These are phyloP conservation scores for Vesta saturnalis DNA, from an alignment of 2,888 invertebrate genomes.

Conservation along the genomic window DNA sequence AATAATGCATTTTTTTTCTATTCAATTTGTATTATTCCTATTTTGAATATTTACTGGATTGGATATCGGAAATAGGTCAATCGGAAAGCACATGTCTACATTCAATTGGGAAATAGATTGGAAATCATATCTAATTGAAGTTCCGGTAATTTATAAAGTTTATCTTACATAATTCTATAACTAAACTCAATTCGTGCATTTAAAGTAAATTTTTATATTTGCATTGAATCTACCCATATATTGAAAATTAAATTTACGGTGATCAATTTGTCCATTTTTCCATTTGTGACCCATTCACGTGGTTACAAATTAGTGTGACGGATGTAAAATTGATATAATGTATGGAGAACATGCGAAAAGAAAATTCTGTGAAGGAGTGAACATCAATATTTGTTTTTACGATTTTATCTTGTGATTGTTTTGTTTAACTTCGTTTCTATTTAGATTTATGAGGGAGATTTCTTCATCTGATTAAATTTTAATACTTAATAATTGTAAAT, in stretches of 20 bases:
- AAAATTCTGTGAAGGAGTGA: not conserved
- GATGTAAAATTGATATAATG: not conserved
- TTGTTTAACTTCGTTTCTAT: too few species aligned
- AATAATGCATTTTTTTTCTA: constrained; percentile 40
- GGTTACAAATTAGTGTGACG: not conserved
- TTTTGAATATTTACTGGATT: not conserved
- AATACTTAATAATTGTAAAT: too few species aligned
- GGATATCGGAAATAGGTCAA: constrained; percentile 21
- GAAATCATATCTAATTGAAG: constrained; percentile 8
- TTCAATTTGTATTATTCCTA: constrained; percentile 19
- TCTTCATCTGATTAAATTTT: too few species aligned
- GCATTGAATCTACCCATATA: not conserved
- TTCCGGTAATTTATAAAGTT: not conserved
- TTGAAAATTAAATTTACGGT: not conserved
- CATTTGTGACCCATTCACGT: not conserved
- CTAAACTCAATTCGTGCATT: not conserved
- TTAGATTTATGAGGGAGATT: too few species aligned
- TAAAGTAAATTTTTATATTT: not conserved
- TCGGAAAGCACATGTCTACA: constrained; percentile 15
- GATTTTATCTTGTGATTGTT: too few species aligned
- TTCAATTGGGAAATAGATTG: not conserved
- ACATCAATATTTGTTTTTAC: too few species aligned
- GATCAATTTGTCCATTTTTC: not conserved
- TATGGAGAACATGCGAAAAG: too few species aligned
- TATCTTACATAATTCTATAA: not conserved